phyloP scores from a whole-genome alignment of 2,113 vertebrate genomes.

The Nannospalax galili region DNA sequence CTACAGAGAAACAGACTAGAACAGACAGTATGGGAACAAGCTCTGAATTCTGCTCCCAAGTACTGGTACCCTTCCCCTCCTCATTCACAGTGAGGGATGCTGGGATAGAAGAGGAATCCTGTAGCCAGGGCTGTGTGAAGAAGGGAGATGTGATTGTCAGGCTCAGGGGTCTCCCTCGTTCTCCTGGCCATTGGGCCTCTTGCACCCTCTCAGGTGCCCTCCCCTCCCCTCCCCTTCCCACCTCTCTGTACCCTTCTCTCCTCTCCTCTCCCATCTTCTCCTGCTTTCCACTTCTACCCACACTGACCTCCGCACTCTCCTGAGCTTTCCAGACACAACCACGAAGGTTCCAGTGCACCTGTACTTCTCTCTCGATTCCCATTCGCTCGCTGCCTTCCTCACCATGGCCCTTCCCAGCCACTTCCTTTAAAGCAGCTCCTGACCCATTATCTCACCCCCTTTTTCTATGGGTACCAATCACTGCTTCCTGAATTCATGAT shows the following conservation, averaged over 20 bases:
- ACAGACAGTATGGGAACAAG: neutral
- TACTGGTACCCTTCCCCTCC: neutral
- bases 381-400: fast-evolving
- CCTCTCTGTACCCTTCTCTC: too few species aligned
- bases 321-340: neutral
- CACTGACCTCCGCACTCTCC: too few species aligned
- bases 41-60: neutral
- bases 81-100: too few species aligned
- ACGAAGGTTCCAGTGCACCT: too few species aligned
- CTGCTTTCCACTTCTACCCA: neutral
- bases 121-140: neutral
- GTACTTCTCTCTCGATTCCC: neutral
- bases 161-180: too few species aligned
- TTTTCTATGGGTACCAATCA: neutral
- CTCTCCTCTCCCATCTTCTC: too few species aligned
- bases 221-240: neutral
- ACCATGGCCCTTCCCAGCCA: neutral
- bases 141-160: too few species aligned
- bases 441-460: neutral
- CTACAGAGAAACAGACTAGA: too few species aligned
- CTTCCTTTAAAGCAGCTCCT: neutral
- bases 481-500: neutral
- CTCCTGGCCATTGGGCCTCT: neutral
- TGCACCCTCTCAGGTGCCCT: fast-evolving
- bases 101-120: too few species aligned